A percentile compares a stretch with the other conserved stretches of the same genome.
Conservation (phyloP, 2,797 vertebrate genomes). For the Gila robusta region DNA sequence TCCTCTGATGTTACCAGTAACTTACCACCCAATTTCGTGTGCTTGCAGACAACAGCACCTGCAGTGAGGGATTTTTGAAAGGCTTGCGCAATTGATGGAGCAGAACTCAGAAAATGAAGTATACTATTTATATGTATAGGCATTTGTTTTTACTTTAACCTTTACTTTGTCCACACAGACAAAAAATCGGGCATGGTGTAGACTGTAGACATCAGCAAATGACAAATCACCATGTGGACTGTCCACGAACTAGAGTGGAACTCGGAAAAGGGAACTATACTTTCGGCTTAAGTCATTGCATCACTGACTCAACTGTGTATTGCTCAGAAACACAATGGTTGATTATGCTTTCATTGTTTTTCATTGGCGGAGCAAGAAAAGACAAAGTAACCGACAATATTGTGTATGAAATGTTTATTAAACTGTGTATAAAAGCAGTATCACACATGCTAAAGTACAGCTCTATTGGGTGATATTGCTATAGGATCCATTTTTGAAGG, state of each 20-base stretch:
- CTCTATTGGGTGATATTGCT: not conserved
- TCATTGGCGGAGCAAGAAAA: not conserved
- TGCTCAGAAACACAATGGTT: not conserved
- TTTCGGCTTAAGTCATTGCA: not conserved
- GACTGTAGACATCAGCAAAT: not conserved
- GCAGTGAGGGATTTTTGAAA: not conserved
- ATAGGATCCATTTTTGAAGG: not conserved
- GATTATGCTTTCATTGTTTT: not conserved
- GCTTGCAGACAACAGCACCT: not conserved
- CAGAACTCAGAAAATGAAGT: not conserved
- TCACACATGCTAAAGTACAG: not conserved
- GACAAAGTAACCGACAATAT: not conserved
- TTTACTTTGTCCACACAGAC: not conserved
- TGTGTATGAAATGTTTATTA: not conserved
- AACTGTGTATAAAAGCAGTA: not conserved
- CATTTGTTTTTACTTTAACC: not conserved
- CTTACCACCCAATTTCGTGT: not conserved
- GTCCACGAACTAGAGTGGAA: not conserved
- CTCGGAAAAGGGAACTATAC: not conserved
- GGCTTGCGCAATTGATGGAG: not conserved
- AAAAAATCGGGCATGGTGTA: not conserved
- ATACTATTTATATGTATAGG: not conserved
- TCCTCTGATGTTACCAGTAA: not conserved
- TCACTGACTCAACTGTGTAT: not conserved
- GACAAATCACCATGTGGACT: not conserved